phyloP scores from a whole-genome alignment of 1,140 invertebrate genomes.

The Sitodiplosis mosellana region DNA sequence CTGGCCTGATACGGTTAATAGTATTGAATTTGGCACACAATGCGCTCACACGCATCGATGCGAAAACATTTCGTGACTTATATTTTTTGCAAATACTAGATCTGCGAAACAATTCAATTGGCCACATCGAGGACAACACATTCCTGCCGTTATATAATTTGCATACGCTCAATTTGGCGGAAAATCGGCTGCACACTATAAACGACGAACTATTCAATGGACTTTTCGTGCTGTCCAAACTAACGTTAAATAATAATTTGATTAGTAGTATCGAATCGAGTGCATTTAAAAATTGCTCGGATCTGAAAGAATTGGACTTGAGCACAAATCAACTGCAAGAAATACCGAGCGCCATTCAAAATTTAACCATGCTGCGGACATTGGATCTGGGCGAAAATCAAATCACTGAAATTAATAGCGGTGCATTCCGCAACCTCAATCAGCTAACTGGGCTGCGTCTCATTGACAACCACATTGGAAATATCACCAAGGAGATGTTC shows the following conservation, averaged over 20 bases:
- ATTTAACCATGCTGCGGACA: constrained; percentile 54
- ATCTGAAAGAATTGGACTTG: constrained; percentile 61
- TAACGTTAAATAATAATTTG: constrained; percentile 60
- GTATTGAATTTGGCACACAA: constrained; percentile 74
- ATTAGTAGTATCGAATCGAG: constrained; percentile 51
- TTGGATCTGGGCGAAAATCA: constrained; percentile 67
- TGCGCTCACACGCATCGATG: constrained; percentile 57
- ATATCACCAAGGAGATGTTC: constrained; percentile 52
- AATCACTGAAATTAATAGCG: constrained; percentile 51
- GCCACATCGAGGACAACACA: constrained; percentile 52
- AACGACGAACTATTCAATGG: constrained; percentile 61
- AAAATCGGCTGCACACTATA: constrained; percentile 53
- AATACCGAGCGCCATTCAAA: constrained; percentile 54
- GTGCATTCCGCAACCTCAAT: constrained; percentile 50
- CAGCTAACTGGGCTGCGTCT: constrained; percentile 59
- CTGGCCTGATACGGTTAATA: constrained; percentile 64
- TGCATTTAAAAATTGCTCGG: constrained; percentile 64
- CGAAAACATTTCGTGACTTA: constrained; percentile 69
- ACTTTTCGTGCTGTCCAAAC: constrained; percentile 57
- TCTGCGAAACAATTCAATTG: constrained; percentile 58
- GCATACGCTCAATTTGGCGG: constrained; percentile 56
- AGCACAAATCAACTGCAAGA: constrained; percentile 56
- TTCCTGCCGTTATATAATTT: constrained; percentile 67
- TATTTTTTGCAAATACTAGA: constrained; percentile 63
- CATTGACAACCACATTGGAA: constrained; percentile 63